Conservation (phyloP, 2,888 invertebrate species). For the Amiota mariae region DNA sequence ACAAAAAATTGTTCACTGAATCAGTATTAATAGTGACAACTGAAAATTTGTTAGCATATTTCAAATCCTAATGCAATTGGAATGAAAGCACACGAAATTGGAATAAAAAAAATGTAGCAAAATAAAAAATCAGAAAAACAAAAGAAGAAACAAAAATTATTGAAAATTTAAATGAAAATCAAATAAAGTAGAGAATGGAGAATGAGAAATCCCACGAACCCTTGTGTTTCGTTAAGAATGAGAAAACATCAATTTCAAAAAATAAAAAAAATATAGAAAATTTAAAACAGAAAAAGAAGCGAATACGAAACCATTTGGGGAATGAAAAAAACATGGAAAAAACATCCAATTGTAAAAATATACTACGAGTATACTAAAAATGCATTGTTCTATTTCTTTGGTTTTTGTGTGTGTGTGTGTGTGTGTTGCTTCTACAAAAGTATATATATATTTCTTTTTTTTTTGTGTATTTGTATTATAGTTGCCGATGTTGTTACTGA, state of each 20-base stretch:
- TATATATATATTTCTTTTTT: too few relatives aligned
- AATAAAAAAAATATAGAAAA: conserved; percentile 11
- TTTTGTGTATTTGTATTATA: too few relatives aligned
- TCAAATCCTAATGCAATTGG: conserved; percentile 26
- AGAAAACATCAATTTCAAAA: conserved; percentile 26
- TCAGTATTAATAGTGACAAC: conserved; percentile 19
- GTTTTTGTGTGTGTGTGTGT: too few relatives aligned
- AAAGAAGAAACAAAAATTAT: conserved; percentile 10
- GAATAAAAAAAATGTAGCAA: not conserved
- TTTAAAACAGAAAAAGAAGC: conserved; percentile 5
- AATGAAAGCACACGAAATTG: conserved; percentile 18
- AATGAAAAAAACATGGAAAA: conserved; percentile 24
- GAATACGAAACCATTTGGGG: conserved; percentile 5
- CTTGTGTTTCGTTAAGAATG: conserved; percentile 24
- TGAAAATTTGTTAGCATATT: conserved; percentile 23
- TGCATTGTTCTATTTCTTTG: conserved; percentile 30
- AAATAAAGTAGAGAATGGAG: conserved; percentile 4
- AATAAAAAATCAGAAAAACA: conserved; percentile 1
- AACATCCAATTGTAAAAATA: conserved; percentile 22
- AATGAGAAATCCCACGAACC: too few relatives aligned
- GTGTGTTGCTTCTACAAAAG: not conserved
- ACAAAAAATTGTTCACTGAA: not conserved
- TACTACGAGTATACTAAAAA: not conserved
- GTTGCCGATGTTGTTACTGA: conserved; percentile 40
- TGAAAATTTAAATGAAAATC: conserved; percentile 27